A percentile compares a stretch with the other conserved stretches of the same genome.
These are phyloP conservation scores for Pholis gunnellus DNA, from an alignment of 2,113 vertebrate species.

Conservation along the genomic window DNA sequence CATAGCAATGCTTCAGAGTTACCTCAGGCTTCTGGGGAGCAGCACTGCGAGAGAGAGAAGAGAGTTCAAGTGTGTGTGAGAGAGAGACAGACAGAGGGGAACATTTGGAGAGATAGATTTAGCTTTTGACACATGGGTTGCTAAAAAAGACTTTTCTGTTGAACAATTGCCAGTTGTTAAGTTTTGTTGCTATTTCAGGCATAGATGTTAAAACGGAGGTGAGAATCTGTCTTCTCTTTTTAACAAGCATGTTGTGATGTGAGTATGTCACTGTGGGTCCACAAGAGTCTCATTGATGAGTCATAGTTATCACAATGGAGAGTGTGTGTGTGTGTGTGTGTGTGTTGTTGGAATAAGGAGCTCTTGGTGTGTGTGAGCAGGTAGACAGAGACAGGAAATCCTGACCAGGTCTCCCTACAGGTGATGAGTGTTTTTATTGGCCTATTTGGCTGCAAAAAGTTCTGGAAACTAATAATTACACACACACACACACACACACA, in stretches of 20 bases:
- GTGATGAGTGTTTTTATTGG: not conserved
- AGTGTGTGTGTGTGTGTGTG: not conserved
- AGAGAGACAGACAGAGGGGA: not conserved
- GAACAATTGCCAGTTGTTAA: constrained; percentile 20
- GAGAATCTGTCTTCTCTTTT: constrained; percentile 33
- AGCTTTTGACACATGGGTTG: constrained; percentile 24
- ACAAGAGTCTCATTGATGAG: constrained; percentile 54
- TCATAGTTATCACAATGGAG: constrained; percentile 45
- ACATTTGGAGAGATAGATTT: constrained; percentile 14
- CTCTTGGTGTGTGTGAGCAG: constrained; percentile 6
- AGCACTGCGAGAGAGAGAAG: constrained; percentile 8
- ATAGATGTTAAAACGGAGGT: constrained; percentile 35
- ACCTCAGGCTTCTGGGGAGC: constrained; percentile 54
- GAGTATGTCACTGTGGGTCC: constrained; percentile 38
- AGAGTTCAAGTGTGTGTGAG: constrained; percentile 4
- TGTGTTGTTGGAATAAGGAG: constrained; percentile 16
- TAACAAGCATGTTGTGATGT: constrained; percentile 25
- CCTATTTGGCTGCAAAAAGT: not conserved
- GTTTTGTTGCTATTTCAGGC: constrained; percentile 36
- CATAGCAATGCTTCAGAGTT: constrained; percentile 62
- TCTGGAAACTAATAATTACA: not conserved
- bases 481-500: not conserved
- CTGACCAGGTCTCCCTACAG: constrained; percentile 7
- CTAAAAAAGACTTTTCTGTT: constrained; percentile 26
- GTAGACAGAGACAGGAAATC: constrained; percentile 4